These are phyloP conservation scores for Rhizoglyphus robini DNA, from an alignment of 1,140 invertebrate species.

Conservation along the genomic window DNA sequence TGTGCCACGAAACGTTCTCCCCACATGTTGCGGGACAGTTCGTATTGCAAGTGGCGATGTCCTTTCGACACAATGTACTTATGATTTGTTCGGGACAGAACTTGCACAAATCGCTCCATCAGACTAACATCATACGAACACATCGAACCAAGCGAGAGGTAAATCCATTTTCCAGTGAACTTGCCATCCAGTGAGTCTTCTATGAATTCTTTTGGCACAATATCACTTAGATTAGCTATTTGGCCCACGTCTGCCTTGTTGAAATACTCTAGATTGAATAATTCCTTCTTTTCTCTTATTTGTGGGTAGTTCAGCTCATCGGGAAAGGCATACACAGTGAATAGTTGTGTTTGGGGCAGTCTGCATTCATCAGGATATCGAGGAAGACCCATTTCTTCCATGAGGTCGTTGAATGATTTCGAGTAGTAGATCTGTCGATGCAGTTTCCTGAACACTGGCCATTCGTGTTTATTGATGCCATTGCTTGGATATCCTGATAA, in stretches of 20 bases:
- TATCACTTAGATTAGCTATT: not conserved
- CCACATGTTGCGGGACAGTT: slow-evolving; percentile 24
- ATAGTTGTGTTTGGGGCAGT: not conserved
- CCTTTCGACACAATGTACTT: slow-evolving; percentile 19
- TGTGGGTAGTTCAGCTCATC: not conserved
- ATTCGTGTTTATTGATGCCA: not conserved
- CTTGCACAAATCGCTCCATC: slow-evolving; percentile 14
- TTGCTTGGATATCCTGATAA: not conserved
- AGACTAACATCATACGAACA: slow-evolving; percentile 22
- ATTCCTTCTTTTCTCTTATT: not conserved
- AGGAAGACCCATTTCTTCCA: not conserved
- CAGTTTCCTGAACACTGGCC: not conserved
- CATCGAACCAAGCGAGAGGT: slow-evolving; percentile 13
- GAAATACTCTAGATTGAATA: not conserved
- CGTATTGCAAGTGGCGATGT: not conserved
- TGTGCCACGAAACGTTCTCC: slow-evolving; percentile 16
- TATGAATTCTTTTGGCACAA: not conserved
- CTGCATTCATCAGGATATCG: not conserved
- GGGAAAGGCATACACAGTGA: not conserved
- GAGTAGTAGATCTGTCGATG: not conserved
- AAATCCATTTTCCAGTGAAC: slow-evolving; percentile 19
- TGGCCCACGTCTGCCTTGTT: not conserved
- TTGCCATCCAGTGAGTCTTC: not conserved
- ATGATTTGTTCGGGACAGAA: not conserved
- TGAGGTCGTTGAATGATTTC: not conserved